phyloP scores from a whole-genome alignment of 1,140 invertebrate genomes.

The Lepidurus arcticus region DNA sequence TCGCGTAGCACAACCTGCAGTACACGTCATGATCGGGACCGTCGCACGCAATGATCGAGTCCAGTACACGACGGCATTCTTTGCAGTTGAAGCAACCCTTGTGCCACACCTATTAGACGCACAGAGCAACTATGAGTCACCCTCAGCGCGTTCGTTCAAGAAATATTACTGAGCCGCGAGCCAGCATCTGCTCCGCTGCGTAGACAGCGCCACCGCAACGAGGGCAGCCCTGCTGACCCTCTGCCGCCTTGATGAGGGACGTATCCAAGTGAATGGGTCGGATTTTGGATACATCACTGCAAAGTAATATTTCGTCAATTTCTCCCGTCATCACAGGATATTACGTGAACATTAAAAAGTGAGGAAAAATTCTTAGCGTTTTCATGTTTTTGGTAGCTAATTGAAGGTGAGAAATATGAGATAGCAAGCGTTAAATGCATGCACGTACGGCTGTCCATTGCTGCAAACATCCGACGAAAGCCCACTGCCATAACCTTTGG shows the following conservation, averaged over 20 bases:
- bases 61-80: slow-evolving; percentile 83
- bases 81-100: slow-evolving; percentile 93
- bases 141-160: background rate
- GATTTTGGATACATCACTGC: slow-evolving; percentile 28
- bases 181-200: slow-evolving; percentile 81
- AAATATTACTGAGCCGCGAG: slow-evolving; percentile 56
- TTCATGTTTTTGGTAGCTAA: background rate
- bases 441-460: slow-evolving; percentile 21
- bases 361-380: background rate
- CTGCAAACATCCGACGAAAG: slow-evolving; percentile 73
- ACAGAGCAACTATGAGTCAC: slow-evolving; percentile 29
- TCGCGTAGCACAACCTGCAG: slow-evolving; percentile 87
- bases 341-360: background rate
- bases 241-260: slow-evolving; percentile 66
- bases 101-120: slow-evolving; percentile 74
- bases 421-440: slow-evolving; percentile 11
- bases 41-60: slow-evolving; percentile 88
- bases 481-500: slow-evolving; percentile 88
- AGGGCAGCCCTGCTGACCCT: slow-evolving; percentile 74
- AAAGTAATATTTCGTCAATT: background rate
- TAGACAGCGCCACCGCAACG: slow-evolving; percentile 84
- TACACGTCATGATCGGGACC: slow-evolving; percentile 85
- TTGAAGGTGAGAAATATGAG: background rate
- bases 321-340: background rate
- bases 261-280: slow-evolving; percentile 55